phyloP scores from a whole-genome alignment of 64 coral and sea anemone genomes.

The Acropora yongei region DNA sequence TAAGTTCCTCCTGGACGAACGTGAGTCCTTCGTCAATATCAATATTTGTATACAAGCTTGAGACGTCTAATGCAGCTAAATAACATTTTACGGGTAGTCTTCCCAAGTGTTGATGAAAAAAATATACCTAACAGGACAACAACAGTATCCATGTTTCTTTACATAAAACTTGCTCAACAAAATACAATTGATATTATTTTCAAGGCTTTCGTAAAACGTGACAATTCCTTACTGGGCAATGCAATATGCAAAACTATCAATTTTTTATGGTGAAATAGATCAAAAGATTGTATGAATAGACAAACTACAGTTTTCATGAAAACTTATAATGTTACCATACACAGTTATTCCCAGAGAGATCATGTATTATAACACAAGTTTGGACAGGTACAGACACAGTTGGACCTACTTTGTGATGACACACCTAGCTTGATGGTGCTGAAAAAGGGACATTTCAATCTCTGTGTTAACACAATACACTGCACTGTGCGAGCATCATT shows the following conservation, averaged over 20 bases:
- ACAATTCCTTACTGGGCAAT: slow-evolving; percentile 18
- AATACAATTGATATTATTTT: slow-evolving; percentile 17
- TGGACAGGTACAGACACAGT: slow-evolving; percentile 20
- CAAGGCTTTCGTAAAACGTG: not conserved
- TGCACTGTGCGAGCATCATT: slow-evolving; percentile 40
- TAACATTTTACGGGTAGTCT: not conserved
- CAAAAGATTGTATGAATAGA: slow-evolving; percentile 27
- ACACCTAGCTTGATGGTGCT: slow-evolving; percentile 26
- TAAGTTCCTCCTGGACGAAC: not conserved
- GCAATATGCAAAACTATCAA: not conserved
- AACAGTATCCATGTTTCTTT: slow-evolving; percentile 21
- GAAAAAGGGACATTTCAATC: slow-evolving; percentile 33
- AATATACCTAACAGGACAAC: slow-evolving; percentile 1
- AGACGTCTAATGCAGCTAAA: not conserved
- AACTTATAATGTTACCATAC: not conserved
- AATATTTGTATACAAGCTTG: no score
- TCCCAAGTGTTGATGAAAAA: slow-evolving; percentile 4
- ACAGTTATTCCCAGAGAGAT: not conserved
- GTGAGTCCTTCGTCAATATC: not conserved
- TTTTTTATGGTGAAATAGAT: slow-evolving; percentile 24
- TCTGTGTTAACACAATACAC: slow-evolving; percentile 38
- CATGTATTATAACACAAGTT: slow-evolving; percentile 2
- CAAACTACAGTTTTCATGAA: not conserved
- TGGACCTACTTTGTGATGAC: slow-evolving; percentile 7
- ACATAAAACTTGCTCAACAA: slow-evolving; percentile 11